A percentile compares a stretch with the other conserved stretches of the same genome.
Conservation (phyloP, 1,140 invertebrate species). For the Lamellibrachia luymesi region DNA sequence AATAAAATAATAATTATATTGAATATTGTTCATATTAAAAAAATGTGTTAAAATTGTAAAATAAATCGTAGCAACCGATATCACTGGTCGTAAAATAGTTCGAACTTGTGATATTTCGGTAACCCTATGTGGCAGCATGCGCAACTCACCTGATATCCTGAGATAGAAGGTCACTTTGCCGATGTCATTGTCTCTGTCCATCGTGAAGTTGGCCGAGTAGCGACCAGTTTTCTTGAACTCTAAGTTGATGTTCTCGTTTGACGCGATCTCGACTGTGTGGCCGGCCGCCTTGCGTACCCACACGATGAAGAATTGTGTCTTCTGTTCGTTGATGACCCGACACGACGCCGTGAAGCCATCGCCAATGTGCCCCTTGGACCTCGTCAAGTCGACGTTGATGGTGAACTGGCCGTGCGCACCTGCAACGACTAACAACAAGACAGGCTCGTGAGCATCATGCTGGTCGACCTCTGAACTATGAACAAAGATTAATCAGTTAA, state of each 20-base stretch:
- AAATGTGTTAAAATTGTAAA: neutral
- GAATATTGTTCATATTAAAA: neutral
- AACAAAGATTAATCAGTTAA: too few relatives aligned
- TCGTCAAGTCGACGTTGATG: neutral
- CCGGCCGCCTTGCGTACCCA: neutral
- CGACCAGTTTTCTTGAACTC: neutral
- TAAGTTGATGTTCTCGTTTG: neutral
- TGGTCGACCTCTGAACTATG: too few relatives aligned
- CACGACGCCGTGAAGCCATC: neutral
- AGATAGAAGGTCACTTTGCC: neutral
- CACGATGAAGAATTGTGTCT: neutral
- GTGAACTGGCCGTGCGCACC: neutral
- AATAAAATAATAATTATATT: too few relatives aligned
- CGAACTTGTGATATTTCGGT: neutral
- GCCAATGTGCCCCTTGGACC: neutral
- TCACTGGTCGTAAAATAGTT: neutral
- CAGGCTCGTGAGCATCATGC: neutral
- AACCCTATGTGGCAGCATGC: neutral
- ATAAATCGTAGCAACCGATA: neutral
- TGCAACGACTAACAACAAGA: neutral
- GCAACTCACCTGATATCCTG: neutral
- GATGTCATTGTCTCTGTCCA: neutral
- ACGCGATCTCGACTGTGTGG: neutral
- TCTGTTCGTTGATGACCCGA: conserved; percentile 8
- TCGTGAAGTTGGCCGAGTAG: neutral